Conservation (phyloP, 2,888 invertebrate genomes). For the Muschampia plurimacula region DNA sequence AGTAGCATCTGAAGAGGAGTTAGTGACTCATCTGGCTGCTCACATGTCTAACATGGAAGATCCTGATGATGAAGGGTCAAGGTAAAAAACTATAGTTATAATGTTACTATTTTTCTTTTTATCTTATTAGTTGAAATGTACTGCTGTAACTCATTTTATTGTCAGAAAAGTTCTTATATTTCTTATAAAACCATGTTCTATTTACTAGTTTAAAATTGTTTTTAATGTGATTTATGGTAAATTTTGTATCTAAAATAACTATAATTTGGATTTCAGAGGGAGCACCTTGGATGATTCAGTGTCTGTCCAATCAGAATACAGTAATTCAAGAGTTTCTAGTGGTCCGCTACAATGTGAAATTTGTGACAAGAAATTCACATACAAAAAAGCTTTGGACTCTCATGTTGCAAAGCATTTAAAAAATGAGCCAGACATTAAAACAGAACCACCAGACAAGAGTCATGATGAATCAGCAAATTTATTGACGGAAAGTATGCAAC, state of each 20-base stretch:
- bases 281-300: conserved; percentile 63
- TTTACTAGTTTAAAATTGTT: no score
- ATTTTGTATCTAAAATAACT: neutral
- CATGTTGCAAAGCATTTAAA: conserved; percentile 60
- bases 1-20: conserved; percentile 64
- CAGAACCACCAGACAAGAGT: conserved; percentile 61
- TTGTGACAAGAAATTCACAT: conserved; percentile 75
- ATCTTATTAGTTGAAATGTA: neutral
- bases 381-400: conserved; percentile 65
- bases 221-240: neutral
- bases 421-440: conserved; percentile 57
- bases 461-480: conserved; percentile 50
- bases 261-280: conserved; percentile 56
- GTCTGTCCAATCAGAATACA: conserved; percentile 62
- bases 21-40: conserved; percentile 73
- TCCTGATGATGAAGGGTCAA: conserved; percentile 58
- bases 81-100: conserved; percentile 51
- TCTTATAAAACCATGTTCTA: no score
- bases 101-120: neutral
- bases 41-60: conserved; percentile 74
- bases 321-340: conserved; percentile 47
- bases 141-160: neutral
- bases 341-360: conserved; percentile 60
- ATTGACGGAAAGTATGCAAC: conserved; percentile 52
- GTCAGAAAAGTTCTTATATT: neutral